Evolutionary conservation across 2,888 invertebrate species (phyloP), one percentile per base, ranked within the genome.

Genomic region (Hesperia comma): DNA sequence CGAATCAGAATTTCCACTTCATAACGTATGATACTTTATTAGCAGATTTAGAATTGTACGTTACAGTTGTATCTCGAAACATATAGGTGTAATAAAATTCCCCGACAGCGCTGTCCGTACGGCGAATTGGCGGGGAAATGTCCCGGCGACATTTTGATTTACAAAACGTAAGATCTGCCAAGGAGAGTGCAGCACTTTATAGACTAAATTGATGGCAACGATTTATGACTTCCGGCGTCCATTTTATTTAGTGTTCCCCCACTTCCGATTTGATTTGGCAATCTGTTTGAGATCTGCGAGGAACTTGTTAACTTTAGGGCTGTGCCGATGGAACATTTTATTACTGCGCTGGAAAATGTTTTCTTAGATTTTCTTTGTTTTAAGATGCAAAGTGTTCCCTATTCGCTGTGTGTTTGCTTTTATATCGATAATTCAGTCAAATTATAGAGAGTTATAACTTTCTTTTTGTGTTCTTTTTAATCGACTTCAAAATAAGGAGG

Each of bases 81-180:
- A 55, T 76, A 77, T 78, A 70, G 69, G 67, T 63, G 75, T 75
- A 75, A 78, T 80, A 79, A 80, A 79, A 74, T 72, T 71, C 64
- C 67, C 69, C 71, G 76, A 78, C 77, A 74, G 69, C 72, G 67
- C 73, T 69, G 75, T 74, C 71, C 72, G 69, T 68, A 72, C 63
- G 37, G 54, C 68, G 74, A 70, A 77, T 79, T 76, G 75, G 74
- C 75, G 71, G 71, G 74, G 77, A 78, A 74, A 80, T 76, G 76
- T 70, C 70, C 70, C 61, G 70, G 70, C 49, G 69, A 68, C 73
- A 72, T 72, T 74, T 71, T 77, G 75, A 79, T 79, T 78, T 77
- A 75, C 72, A 71, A 69, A 71, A 69, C 69, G 71, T 66, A 69
- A 67, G 67, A 67, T 68, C 69, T 72, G 72, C 69, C 71, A 71